Percentiles rank a stretch among this genome's conserved stretches.
phyloP scores from a whole-genome alignment of 2,113 vertebrate genomes.

The Phalacrocorax pelagicus region DNA sequence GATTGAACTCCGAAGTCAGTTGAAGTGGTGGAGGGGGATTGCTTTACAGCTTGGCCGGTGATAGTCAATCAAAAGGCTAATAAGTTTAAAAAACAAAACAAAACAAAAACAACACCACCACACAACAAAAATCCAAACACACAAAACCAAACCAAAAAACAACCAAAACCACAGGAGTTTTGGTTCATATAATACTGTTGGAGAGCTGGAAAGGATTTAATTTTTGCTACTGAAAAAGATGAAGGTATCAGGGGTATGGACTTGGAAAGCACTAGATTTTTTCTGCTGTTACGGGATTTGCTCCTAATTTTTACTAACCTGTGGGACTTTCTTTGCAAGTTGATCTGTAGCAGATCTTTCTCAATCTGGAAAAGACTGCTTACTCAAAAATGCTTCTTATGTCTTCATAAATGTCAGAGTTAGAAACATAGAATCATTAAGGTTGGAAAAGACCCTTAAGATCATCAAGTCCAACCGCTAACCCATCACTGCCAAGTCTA shows the following conservation, averaged over 20 bases:
- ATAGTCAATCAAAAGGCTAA: fast-evolving
- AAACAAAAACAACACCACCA: background rate
- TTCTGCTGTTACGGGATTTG: fast-evolving
- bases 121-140: no score
- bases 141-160: background rate
- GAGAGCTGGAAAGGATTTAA: background rate
- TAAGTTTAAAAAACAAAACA: background rate
- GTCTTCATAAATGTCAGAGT: background rate
- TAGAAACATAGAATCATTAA: no score
- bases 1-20: background rate
- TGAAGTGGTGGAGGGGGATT: background rate
- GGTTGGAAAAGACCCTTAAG: no score
- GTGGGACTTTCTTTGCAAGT: background rate
- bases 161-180: background rate
- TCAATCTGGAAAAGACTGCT: background rate
- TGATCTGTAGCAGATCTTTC: background rate
- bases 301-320: background rate
- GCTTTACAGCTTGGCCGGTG: background rate
- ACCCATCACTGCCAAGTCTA: no score
- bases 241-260: background rate
- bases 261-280: background rate
- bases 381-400: background rate
- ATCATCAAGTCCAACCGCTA: no score
- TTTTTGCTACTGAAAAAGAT: background rate
- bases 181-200: background rate